phyloP scores from a whole-genome alignment of 2,797 vertebrate genomes.

The Tympanoctomys barrerae region DNA sequence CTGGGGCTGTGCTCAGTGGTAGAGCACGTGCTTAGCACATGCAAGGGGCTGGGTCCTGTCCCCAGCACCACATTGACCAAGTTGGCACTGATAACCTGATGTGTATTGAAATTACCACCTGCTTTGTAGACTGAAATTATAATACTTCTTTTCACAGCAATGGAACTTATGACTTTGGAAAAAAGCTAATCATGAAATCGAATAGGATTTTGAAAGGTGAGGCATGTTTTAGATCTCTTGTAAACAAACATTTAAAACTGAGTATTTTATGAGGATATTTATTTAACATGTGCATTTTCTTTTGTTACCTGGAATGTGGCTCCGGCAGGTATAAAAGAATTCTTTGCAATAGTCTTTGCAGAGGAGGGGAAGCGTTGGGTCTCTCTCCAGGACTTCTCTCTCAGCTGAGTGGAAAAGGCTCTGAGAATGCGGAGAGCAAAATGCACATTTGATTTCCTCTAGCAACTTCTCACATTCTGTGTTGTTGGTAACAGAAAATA shows the following conservation, averaged over 20 bases:
- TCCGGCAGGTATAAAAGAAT: constrained; percentile 98
- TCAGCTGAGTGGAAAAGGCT: constrained; percentile 95
- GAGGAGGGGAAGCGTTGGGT: constrained; percentile 94
- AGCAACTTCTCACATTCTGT: constrained; percentile 97
- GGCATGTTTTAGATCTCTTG: constrained; percentile 9
- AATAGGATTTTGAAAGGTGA: constrained; percentile 17
- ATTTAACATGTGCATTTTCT: not conserved
- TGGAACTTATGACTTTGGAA: not conserved
- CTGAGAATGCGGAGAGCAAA: constrained; percentile 98
- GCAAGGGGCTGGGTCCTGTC: not conserved
- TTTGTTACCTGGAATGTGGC: constrained; percentile 97
- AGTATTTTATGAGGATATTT: constrained; percentile 40
- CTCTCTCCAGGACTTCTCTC: constrained; percentile 93
- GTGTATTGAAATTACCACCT: not conserved
- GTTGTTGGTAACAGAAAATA: constrained; percentile 97
- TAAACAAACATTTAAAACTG: constrained; percentile 65
- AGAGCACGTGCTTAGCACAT: not conserved
- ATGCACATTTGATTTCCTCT: constrained; percentile 98
- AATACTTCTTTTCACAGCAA: not conserved
- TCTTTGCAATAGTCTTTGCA: constrained; percentile 99
- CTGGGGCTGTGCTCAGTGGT: not conserved
- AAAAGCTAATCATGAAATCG: constrained; percentile 1
- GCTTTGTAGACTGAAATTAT: not conserved
- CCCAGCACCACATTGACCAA: not conserved
- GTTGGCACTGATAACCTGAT: not conserved